These are phyloP conservation scores for Metalampra italica DNA, from an alignment of 2,888 invertebrate genomes.

Conservation along the genomic window DNA sequence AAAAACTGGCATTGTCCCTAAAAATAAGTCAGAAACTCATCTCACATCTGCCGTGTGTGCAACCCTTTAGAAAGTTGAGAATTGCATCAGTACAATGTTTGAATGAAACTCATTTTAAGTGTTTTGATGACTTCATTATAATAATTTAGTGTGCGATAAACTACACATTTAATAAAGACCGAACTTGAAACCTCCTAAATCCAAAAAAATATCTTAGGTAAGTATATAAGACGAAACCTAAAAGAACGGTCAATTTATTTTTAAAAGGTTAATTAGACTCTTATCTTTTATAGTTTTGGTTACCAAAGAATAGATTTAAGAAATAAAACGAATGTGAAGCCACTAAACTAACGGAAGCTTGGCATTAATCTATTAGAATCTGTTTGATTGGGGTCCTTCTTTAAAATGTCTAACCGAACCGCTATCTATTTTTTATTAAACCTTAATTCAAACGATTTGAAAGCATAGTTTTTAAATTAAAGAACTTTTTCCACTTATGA, in stretches of 20 bases:
- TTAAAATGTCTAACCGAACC: too few relatives aligned
- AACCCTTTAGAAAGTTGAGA: slow-evolving; percentile 25
- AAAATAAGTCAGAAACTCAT: slow-evolving; percentile 17
- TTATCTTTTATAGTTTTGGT: neutral
- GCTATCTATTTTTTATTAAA: too few relatives aligned
- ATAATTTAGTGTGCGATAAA: neutral
- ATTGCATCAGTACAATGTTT: slow-evolving; percentile 10
- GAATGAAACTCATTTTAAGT: neutral
- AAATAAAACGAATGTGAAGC: slow-evolving; percentile 16
- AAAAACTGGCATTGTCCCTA: too few relatives aligned
- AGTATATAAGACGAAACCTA: too few relatives aligned
- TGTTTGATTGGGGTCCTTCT: slow-evolving; percentile 27
- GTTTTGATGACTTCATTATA: neutral
- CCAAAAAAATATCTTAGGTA: too few relatives aligned
- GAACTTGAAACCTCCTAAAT: too few relatives aligned
- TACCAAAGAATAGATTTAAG: neutral
- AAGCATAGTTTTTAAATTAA: too few relatives aligned
- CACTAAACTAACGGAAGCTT: slow-evolving; percentile 32
- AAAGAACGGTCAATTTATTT: too few relatives aligned
- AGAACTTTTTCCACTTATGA: too few relatives aligned
- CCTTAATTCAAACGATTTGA: too few relatives aligned
- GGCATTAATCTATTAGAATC: slow-evolving; percentile 34
- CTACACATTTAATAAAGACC: too few relatives aligned
- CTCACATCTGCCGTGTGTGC: slow-evolving; percentile 28
- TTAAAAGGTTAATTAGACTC: too few relatives aligned